Evolutionary conservation across 1,140 invertebrate species (phyloP), one percentile per base, ranked within the genome.

Genomic region (Brachionus rotundiformis): DNA sequence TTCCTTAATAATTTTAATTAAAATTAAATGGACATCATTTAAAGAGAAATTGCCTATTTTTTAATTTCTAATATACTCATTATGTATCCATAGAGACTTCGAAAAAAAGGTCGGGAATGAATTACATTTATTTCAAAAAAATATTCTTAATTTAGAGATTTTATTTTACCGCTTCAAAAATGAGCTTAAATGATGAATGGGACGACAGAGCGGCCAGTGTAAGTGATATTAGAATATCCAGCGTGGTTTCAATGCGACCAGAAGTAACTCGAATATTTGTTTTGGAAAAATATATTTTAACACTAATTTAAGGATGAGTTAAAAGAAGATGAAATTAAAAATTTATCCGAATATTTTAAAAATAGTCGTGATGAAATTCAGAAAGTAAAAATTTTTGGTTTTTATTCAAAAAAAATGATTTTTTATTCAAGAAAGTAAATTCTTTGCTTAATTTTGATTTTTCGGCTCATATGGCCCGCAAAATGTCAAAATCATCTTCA

Each of bases 221-320:
- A n/a, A 79, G 59, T 19, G 76, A 79, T 16, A 79, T 79, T 5
- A 79, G 59, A 59, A 79, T 79, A 59, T 73, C 68, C n/a, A 73
- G 68, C 25, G 68, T 73, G 3, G 25, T 25, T 25, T 41, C 33
- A 11, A 73, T 73, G 33, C 36, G 68, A 27, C 33, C 39, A 11
- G 68, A 73, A 73, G 68, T 73, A 44, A 47, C 23, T 11, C 0
- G 3, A 13, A 2, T 6, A 5, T 2, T 10, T 27, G 0, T 63
- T 63, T 27, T n/a, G n/a, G n/a, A n/a, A 31, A 31, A 63, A 63
- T 0, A 27, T 63, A 27, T 27, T 63, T 5, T 0, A 31, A 27
- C 13, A 8, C 10, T 59, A n/a, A 27, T 68, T 7, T 36, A 73
- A 73, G 33, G 68, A 73, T 25, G 76, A 79, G 13, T 6, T 79